These are phyloP conservation scores for Lithophane semibrunnea DNA, from an alignment of 2,888 invertebrate species.

Conservation along the genomic window DNA sequence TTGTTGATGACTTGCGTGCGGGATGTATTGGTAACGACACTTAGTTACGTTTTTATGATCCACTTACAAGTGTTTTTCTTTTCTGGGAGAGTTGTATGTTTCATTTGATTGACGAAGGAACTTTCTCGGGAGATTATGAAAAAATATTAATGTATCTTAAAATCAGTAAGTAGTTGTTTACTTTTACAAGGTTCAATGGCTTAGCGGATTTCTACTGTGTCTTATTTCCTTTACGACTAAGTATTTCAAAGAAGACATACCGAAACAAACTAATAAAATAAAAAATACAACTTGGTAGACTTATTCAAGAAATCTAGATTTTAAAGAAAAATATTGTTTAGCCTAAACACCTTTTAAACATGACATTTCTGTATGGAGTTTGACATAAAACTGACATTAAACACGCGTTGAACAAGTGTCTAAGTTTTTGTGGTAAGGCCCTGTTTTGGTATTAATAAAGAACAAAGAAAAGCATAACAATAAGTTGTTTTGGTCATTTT, in stretches of 20 bases:
- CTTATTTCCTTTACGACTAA: not conserved
- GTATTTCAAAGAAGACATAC: not conserved
- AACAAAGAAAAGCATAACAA: constrained; percentile 10
- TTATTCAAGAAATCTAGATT: not conserved
- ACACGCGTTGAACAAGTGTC: too few relatives aligned
- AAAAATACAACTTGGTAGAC: not conserved
- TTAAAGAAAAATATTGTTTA: not conserved
- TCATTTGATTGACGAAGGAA: not conserved
- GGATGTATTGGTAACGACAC: constrained; percentile 23
- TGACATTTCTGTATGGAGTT: too few relatives aligned
- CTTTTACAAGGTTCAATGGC: too few relatives aligned
- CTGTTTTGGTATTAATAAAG: not conserved
- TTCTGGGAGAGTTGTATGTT: not conserved
- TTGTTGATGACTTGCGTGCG: constrained; percentile 43
- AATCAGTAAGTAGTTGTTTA: not conserved
- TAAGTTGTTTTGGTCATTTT: constrained; percentile 26
- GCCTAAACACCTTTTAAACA: too few relatives aligned
- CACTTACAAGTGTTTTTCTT: not conserved
- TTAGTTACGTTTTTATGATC: not conserved
- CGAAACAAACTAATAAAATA: not conserved
- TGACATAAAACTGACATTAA: too few relatives aligned
- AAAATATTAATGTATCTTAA: not conserved
- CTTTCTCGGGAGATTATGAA: not conserved
- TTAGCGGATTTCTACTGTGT: not conserved
- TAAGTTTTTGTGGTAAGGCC: too few relatives aligned